Base-by-base conservation (phyloP, 2,797 vertebrate genomes). In the Orestias chungarensis region DNA sequence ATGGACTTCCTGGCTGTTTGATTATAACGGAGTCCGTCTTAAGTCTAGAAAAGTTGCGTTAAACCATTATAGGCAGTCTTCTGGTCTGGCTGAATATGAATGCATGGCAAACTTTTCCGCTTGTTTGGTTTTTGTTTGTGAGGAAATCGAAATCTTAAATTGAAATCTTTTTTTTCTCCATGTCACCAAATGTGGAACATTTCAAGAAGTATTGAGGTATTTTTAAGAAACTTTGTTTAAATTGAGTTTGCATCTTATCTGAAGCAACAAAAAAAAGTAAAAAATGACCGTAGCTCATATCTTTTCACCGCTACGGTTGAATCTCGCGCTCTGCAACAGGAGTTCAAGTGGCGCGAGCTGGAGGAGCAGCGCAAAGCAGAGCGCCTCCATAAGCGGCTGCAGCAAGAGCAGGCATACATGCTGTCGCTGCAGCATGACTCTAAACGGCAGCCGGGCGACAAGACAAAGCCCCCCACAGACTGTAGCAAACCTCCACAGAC, bases 311-410 rank as follows among this genome's bases (percentile, higher is more conserved):
- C 70, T 68, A 71, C 77, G 64, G 84, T 88, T 68, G 76, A 75
- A 81, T 73, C 81, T 57, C 62, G 69, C 84, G 35, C 89, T 88
- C 82, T 92, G 82, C 88, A 66, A 84, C 72, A 97, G 96, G 96
- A 96, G 89, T 96, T 96, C 94, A 97, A 97, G 93, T 95, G 96
- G 92, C 94, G 96, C 77, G 96, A 97, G 93, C 92, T 96, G 27
- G 96, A 97, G 92, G 96, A 97, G 89, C 96, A 97, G 89, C 93
- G 96, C 64, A 96, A 96, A 91, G 96, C 96, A 0, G 96, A 97
- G 87, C 93, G 96, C 1, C 95, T 97, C 65, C 96, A 97, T 86
- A 92, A 96, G 79, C 95, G 95, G 52, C 94, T 97, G 87, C 96
- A 96, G 92, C 96, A 96, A 92, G 96, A 97, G 80, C 95, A 96